These are phyloP conservation scores for Cheilosia vulpina DNA, from an alignment of 2,888 invertebrate species.

Conservation along the genomic window DNA sequence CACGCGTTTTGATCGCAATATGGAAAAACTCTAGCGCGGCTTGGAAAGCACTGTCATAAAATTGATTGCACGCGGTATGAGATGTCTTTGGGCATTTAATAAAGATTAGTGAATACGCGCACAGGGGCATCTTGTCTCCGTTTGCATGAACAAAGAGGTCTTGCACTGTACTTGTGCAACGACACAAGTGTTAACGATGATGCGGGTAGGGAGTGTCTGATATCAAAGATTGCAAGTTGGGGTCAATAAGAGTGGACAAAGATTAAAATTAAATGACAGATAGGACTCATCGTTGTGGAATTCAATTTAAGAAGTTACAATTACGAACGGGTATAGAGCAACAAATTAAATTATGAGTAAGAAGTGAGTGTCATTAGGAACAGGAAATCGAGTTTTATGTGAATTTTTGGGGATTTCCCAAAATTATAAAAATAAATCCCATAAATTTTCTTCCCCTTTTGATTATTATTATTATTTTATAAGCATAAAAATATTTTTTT, in stretches of 20 bases:
- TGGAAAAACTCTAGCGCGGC: not conserved
- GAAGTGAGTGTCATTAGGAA: too few relatives aligned
- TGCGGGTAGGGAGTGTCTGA: conserved; percentile 12
- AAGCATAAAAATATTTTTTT: too few relatives aligned
- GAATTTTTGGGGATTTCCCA: too few relatives aligned
- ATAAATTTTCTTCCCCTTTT: too few relatives aligned
- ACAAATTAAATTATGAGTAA: too few relatives aligned
- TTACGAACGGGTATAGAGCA: too few relatives aligned
- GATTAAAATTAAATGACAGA: conserved; percentile 4
- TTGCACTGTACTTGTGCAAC: not conserved
- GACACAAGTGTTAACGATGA: conserved; percentile 7
- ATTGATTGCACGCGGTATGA: not conserved
- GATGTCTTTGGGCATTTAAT: conserved; percentile 8
- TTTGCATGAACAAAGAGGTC: not conserved
- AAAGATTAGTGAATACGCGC: not conserved
- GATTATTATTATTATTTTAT: too few relatives aligned
- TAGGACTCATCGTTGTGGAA: not conserved
- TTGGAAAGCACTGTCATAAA: not conserved
- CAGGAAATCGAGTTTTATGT: too few relatives aligned
- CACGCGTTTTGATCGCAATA: conserved; percentile 4
- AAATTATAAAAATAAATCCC: too few relatives aligned
- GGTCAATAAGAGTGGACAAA: not conserved
- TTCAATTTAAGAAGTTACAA: too few relatives aligned
- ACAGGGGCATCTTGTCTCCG: not conserved
- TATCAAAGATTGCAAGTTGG: not conserved